A percentile compares a stretch with the other conserved stretches of the same genome.
phyloP scores from a whole-genome alignment of 37 sponge, comb jelly and placozoan genomes.

The Geodia barretti region DNA sequence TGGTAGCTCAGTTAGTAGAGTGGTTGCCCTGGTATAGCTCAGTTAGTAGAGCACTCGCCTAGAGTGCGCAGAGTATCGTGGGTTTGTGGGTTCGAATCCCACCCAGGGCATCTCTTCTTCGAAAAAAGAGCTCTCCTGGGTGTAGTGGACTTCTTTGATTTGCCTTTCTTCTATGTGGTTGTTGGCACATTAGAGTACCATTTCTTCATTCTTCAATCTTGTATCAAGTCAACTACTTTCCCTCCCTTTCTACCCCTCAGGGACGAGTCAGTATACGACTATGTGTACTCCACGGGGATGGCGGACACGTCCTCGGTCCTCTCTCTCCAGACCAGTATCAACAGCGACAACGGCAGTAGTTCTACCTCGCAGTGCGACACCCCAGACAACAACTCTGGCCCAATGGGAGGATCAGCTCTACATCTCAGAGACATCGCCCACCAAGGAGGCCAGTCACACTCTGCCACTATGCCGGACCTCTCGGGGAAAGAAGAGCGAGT shows the following conservation, averaged over 20 bases:
- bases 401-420: background rate
- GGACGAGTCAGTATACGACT: slow-evolving; percentile 36
- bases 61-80: too few relatives aligned
- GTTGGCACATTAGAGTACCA: too few relatives aligned
- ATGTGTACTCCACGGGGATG: slow-evolving; percentile 19
- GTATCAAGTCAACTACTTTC: background rate
- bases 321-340: background rate
- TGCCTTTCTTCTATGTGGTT: too few relatives aligned
- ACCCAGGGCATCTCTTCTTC: too few relatives aligned
- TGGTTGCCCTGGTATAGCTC: too few relatives aligned
- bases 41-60: too few relatives aligned
- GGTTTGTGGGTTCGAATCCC: too few relatives aligned
- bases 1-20: too few relatives aligned
- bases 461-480: background rate
- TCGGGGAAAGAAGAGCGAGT: background rate
- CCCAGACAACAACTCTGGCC: slow-evolving; percentile 3
- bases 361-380: slow-evolving; percentile 7
- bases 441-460: background rate
- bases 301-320: background rate
- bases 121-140: too few relatives aligned
- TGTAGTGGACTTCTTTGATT: too few relatives aligned
- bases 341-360: slow-evolving; percentile 15
- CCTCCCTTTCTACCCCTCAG: slow-evolving; percentile 7
- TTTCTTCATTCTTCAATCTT: background rate
- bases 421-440: background rate